Base-by-base conservation (phyloP, 2,113 vertebrate species). In the Oreotrochilus melanogaster region DNA sequence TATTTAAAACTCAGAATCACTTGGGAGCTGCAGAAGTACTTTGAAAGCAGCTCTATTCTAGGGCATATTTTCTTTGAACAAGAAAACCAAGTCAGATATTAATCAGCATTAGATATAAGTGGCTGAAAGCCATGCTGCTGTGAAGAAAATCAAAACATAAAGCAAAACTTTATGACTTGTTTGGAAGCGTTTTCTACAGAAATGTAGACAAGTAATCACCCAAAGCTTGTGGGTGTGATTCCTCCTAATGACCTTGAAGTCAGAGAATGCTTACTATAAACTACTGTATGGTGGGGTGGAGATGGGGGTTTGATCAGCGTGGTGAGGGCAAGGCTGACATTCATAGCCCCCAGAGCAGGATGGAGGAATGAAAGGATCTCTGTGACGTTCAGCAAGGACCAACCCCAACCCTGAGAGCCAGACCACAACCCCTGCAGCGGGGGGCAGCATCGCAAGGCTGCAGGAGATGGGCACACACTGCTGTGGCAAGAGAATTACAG, bases 371-470 rank as follows among this genome's bases (percentile, higher is more conserved):
- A 48, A 67, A 57, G 42, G 35, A 78, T 15, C 56, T 18, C 50
- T 42, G 37, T 1, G 10, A 66, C 50, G 24, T 50, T 53, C 56
- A 65, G 42, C 45, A 37, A 50, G 64, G 47, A 39, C 43, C n/a
- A 80, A 10, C 0, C 2, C 22, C 31, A 51, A 75, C 37, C 31
- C 35, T 0, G 0, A 24, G 57, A 81, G 60, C 37, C 0, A 0
- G 56, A 74, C 31, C 31, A 56, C 31, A 67, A 67, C 4, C 11
- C 50, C 60, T 43, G 23, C 22, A 43, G 54, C 2, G 25, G 19
- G 23, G 22, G 42, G 25, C 0, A 1, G 45, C 42, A 70, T 5
- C 1, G 4, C 11, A 64, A 39, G 27, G 27, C 62, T 53, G 28
- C 7, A 21, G 45, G 61, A 84, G 39, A 58, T 1, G 2, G 7